Percentiles rank a stretch among this genome's conserved stretches.
Conservation (phyloP, 2,113 vertebrate genomes). For the Oryzias curvinotus region DNA sequence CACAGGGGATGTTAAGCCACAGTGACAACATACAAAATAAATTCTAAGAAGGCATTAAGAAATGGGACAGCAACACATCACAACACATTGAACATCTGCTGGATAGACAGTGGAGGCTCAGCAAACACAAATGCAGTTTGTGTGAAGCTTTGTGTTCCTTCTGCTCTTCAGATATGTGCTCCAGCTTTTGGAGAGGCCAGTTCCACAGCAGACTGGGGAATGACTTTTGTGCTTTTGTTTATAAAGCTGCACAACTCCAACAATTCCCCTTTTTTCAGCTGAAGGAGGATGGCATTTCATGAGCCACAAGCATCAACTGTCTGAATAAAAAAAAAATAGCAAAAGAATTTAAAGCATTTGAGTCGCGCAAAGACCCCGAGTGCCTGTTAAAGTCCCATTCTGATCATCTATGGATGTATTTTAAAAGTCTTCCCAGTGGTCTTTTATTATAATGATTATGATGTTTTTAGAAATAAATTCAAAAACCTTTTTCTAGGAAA, state of each 20-base stretch:
- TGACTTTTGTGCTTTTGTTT: neutral
- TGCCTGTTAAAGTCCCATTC: conserved; percentile 20
- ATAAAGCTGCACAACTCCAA: neutral
- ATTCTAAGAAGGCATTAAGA: no score
- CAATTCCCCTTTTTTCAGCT: neutral
- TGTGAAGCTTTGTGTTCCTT: neutral
- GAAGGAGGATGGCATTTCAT: conserved; percentile 2
- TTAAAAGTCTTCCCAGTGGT: no score
- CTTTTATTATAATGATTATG: no score
- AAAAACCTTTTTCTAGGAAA: no score
- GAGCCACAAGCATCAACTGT: conserved; percentile 22
- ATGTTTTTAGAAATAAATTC: no score
- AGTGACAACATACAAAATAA: no score
- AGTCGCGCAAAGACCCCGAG: conserved; percentile 31
- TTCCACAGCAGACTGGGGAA: neutral
- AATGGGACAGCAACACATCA: no score
- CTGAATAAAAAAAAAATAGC: conserved; percentile 18
- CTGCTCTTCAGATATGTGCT: neutral
- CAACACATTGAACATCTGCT: neutral
- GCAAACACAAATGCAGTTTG: neutral
- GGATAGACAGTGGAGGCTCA: neutral
- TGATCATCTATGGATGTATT: no score
- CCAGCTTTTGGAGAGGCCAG: neutral
- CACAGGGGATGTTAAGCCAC: no score
- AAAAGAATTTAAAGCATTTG: conserved; percentile 15